phyloP scores from a whole-genome alignment of 2,797 vertebrate species.

The Salarias fasciatus region DNA sequence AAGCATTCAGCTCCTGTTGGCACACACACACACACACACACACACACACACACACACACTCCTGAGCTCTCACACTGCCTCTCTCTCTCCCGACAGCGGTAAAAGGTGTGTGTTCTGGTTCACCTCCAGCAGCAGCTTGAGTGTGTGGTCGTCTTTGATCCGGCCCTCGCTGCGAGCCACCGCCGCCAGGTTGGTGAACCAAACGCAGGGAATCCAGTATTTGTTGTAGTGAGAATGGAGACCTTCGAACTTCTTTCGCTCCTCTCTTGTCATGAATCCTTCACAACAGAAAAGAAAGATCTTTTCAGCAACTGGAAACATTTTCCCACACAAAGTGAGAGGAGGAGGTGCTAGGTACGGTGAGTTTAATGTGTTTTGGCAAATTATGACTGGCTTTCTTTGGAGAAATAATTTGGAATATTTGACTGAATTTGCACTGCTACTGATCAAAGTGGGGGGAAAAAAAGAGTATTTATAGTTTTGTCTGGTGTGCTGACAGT shows the following conservation, averaged over 20 bases:
- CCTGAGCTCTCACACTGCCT: too few relatives aligned
- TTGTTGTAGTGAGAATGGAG: constrained; percentile 93
- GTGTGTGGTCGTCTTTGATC: constrained; percentile 88
- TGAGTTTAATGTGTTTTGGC: too few relatives aligned
- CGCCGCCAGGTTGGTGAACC: constrained; percentile 91
- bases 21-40: constrained; percentile 28
- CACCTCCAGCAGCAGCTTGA: constrained; percentile 93
- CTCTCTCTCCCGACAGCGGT: neutral
- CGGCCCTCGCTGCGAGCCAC: constrained; percentile 89
- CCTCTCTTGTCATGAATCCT: constrained; percentile 95
- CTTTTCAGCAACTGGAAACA: too few relatives aligned
- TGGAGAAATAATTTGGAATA: too few relatives aligned
- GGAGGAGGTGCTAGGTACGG: too few relatives aligned
- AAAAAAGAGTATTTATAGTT: too few relatives aligned
- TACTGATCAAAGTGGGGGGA: too few relatives aligned
- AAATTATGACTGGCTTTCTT: too few relatives aligned
- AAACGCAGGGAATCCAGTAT: constrained; percentile 94
- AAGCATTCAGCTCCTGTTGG: constrained; percentile 86
- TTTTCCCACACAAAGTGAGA: too few relatives aligned
- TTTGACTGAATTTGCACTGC: too few relatives aligned
- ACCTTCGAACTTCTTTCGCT: constrained; percentile 91
- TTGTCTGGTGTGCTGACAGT: too few relatives aligned
- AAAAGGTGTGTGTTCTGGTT: constrained; percentile 9
- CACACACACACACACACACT: too few relatives aligned
- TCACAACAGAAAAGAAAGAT: constrained; percentile 10